These are phyloP conservation scores for Chaetodon trifascialis DNA, from an alignment of 2,113 vertebrate species.

Conservation along the genomic window DNA sequence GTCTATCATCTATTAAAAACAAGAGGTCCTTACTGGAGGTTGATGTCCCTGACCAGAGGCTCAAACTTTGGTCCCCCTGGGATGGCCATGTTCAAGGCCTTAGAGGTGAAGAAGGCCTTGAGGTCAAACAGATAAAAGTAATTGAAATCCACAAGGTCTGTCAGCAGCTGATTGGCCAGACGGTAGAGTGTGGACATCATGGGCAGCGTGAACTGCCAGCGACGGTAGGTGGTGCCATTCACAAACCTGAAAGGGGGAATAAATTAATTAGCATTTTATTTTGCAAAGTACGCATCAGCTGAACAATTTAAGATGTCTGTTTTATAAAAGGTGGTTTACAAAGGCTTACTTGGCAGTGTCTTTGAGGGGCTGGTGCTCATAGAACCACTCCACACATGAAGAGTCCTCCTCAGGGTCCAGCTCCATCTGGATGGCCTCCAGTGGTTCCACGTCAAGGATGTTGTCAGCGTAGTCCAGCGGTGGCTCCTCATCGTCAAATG, in stretches of 20 bases:
- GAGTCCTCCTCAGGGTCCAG: constrained; percentile 94
- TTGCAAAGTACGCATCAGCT: not conserved
- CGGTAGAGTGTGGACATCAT: constrained; percentile 99
- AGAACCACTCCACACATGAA: constrained; percentile 95
- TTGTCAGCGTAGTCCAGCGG: constrained; percentile 98
- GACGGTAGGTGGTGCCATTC: constrained; percentile 97
- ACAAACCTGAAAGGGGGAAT: constrained; percentile 84
- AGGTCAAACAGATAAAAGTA: constrained; percentile 99
- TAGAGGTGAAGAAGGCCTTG: constrained; percentile 98
- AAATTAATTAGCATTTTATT: not conserved
- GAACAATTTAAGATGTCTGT: not conserved
- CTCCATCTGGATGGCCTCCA: constrained; percentile 98
- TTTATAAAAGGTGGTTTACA: accelerated
- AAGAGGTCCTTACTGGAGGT: constrained; percentile 91
- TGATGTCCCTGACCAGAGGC: constrained; percentile 97
- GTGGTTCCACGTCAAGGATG: constrained; percentile 96
- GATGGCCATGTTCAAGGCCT: constrained; percentile 99
- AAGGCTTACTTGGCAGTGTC: constrained; percentile 90
- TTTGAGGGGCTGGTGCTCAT: constrained; percentile 96
- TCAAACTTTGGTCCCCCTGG: constrained; percentile 99
- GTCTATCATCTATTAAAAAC: not conserved
- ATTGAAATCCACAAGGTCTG: constrained; percentile 96
- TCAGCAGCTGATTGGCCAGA: constrained; percentile 96
- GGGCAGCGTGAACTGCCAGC: constrained; percentile 97
- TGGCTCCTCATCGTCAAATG: constrained; percentile 97